Evolutionary conservation across 2,888 invertebrate species (phyloP).

Genomic region (Thymelicus lineola): DNA sequence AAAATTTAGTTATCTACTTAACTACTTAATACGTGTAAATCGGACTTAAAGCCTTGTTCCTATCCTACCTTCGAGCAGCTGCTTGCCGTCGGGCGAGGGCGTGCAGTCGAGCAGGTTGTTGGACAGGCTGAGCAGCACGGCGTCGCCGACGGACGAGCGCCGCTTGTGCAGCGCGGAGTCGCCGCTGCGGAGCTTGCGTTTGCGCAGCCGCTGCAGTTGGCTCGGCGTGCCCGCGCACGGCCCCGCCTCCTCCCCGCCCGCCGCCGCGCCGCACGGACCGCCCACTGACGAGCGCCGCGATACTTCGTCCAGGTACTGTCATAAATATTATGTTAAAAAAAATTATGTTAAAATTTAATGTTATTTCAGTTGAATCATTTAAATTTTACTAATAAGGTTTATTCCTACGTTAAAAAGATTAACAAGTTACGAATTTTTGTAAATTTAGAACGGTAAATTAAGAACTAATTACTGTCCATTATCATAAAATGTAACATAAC

Average conservation of each 20-base stretch:
- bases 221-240: constrained; percentile 63
- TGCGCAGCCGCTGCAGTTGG: constrained; percentile 86
- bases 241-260: constrained; percentile 45
- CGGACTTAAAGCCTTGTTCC: too few species aligned
- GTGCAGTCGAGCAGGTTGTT: constrained; percentile 96
- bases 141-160: constrained; percentile 94
- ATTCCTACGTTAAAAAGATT: too few species aligned
- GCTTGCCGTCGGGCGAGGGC: constrained; percentile 90
- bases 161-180: constrained; percentile 89
- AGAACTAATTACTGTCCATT: too few species aligned
- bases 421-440: too few species aligned
- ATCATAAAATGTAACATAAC: too few species aligned
- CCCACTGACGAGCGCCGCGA: constrained; percentile 81
- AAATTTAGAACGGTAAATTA: too few species aligned
- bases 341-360: too few species aligned
- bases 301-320: constrained; percentile 76
- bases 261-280: constrained; percentile 52
- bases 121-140: constrained; percentile 92
- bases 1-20: too few species aligned
- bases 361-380: too few species aligned
- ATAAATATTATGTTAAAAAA: too few species aligned
- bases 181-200: constrained; percentile 89
- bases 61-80: constrained; percentile 83
- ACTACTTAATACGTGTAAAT: too few species aligned
- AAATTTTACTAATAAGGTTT: too few species aligned